Evolutionary conservation across 2,113 vertebrate species (phyloP), one percentile per base, ranked within the genome.

Genomic region (Rhinolophus ferrumequinum): DNA sequence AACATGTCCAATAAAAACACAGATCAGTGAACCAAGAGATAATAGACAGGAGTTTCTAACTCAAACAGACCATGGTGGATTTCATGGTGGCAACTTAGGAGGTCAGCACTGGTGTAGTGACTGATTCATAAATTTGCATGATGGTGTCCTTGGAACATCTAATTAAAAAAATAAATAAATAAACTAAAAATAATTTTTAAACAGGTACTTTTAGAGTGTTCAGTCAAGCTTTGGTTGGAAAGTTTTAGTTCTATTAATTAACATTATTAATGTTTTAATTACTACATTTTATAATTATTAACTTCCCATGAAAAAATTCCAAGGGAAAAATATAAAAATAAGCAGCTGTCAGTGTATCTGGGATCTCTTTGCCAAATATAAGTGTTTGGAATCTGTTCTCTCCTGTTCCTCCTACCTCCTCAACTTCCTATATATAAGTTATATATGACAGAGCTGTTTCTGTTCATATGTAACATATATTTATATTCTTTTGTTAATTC

Each of bases 1-100:
- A 81, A 41, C 66, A 86, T 38, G 19, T 88, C 73, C 72, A 69
- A 67, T 94, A 95, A 97, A 96, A 93, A 85, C 21, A 96, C 33
- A 96, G 77, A 76, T 92, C 95, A 96, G 84, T 95, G 50, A 96
- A 70, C 26, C 92, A 88, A 94, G 88, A 67, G 38, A 10, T 64
- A 80, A 91, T 13, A 60, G 73, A 72, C 26, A 64, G 38, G 28
- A 58, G 3, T 96, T 22, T 94, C 54, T 75, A 88, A 88, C 33
- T 77, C 26, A 33, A 89, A 69, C 22, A 97, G 41, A 56, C 83
- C 80, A 19, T 3, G 62, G 77, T 18, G 60, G 75, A 90, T 52
- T 69, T 85, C 90, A 50, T 67, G 14, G 52, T 10, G 28, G 21
- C 10, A 24, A 96, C 22, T 30, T 83, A 73, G 82, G 50, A 58